These are phyloP conservation scores for Sebastiscus tertius DNA, from an alignment of 2,797 vertebrate genomes.

Conservation along the genomic window DNA sequence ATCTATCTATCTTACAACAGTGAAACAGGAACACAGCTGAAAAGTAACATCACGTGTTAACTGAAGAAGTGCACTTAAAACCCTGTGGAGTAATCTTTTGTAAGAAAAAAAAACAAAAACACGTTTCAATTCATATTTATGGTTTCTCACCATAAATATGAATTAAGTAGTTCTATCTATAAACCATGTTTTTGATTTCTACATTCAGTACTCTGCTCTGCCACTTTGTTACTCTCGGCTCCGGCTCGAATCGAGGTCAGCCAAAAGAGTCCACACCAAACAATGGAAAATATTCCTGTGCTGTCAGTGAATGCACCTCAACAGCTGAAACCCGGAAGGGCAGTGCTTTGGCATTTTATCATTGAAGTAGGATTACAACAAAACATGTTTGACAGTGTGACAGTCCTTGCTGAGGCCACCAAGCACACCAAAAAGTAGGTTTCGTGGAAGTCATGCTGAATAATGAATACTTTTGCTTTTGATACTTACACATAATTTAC, in stretches of 20 bases:
- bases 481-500: too few species aligned
- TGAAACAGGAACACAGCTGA: conserved; percentile 6
- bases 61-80: neutral
- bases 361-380: neutral
- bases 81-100: neutral
- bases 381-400: neutral
- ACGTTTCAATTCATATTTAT: neutral
- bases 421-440: neutral
- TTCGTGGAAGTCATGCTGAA: neutral
- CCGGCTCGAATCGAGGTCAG: conserved; percentile 27
- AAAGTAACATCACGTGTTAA: neutral
- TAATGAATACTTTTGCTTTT: neutral
- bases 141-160: neutral
- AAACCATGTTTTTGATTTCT: neutral
- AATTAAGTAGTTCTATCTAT: neutral
- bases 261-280: conserved; percentile 28
- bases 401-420: neutral
- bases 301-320: conserved; percentile 38
- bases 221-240: neutral
- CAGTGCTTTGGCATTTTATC: conserved; percentile 36
- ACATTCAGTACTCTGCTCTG: neutral
- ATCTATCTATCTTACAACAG: neutral
- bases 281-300: conserved; percentile 59
- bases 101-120: neutral
- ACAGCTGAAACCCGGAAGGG: conserved; percentile 28